A percentile compares a stretch with the other conserved stretches of the same genome.
Conservation (phyloP, 2,113 vertebrate genomes). For the Tachycineta bicolor region DNA sequence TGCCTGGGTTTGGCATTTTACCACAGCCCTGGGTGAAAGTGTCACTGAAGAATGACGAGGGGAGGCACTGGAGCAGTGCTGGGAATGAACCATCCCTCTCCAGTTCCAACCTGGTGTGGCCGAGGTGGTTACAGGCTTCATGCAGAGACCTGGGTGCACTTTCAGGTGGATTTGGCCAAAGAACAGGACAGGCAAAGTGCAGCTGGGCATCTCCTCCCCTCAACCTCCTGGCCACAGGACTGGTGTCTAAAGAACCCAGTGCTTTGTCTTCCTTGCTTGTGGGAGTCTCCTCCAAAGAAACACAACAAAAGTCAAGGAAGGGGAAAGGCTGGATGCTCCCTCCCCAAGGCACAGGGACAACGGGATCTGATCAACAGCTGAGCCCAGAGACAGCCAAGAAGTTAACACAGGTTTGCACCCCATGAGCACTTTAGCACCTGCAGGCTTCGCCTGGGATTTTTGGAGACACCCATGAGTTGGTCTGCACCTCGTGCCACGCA, state of each 20-base stretch:
- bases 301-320: neutral
- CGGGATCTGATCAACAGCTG: neutral
- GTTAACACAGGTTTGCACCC: neutral
- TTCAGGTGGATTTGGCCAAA: accelerated
- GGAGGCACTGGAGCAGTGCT: neutral
- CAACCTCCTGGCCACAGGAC: neutral
- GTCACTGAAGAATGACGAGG: accelerated
- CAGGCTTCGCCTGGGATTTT: neutral
- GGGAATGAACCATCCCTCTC: neutral
- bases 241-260: neutral
- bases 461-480: neutral
- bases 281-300: neutral
- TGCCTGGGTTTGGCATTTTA: accelerated
- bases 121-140: neutral
- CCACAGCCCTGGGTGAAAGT: accelerated
- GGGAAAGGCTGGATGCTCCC: neutral
- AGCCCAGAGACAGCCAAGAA: accelerated
- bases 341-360: accelerated
- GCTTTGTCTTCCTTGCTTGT: neutral
- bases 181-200: neutral
- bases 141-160: accelerated
- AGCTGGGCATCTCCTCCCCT: neutral
- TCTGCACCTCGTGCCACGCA: neutral
- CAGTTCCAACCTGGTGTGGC: neutral
- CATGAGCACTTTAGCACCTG: accelerated